Conservation (phyloP, 2,888 invertebrate species). For the Tenthredo notha region DNA sequence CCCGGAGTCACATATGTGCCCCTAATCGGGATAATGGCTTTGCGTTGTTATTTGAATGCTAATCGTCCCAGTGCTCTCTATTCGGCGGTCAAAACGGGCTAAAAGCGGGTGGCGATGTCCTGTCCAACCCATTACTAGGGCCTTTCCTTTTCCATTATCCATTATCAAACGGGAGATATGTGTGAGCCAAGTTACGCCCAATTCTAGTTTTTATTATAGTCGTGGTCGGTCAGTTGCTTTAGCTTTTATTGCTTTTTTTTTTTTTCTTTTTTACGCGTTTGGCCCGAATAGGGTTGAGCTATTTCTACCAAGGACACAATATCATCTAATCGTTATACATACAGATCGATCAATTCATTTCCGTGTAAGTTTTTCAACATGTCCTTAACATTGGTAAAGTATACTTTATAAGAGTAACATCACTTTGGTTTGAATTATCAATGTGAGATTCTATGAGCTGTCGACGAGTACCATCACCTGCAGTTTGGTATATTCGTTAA, state of each 20-base stretch:
- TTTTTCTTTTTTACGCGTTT: not conserved
- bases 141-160: conserved; percentile 39
- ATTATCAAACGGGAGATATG: conserved; percentile 18
- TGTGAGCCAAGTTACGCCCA: conserved; percentile 28
- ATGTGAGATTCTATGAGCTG: conserved; percentile 22
- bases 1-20: conserved; percentile 16
- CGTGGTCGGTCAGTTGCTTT: not conserved
- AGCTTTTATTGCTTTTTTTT: not conserved
- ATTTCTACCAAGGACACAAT: not conserved
- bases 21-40: conserved; percentile 49
- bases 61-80: conserved; percentile 44
- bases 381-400: not conserved
- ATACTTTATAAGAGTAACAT: not conserved
- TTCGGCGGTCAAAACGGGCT: conserved; percentile 16
- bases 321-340: not conserved
- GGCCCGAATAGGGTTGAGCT: not conserved
- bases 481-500: conserved; percentile 50
- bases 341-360: not conserved
- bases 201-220: conserved; percentile 23
- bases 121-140: conserved; percentile 35
- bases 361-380: not conserved
- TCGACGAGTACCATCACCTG: not conserved
- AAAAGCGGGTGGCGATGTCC: conserved; percentile 35
- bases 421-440: conserved; percentile 17
- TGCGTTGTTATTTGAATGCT: conserved; percentile 45